Base-by-base conservation (phyloP, 2,113 vertebrate species). In the Paracanthobrama guichenoti region DNA sequence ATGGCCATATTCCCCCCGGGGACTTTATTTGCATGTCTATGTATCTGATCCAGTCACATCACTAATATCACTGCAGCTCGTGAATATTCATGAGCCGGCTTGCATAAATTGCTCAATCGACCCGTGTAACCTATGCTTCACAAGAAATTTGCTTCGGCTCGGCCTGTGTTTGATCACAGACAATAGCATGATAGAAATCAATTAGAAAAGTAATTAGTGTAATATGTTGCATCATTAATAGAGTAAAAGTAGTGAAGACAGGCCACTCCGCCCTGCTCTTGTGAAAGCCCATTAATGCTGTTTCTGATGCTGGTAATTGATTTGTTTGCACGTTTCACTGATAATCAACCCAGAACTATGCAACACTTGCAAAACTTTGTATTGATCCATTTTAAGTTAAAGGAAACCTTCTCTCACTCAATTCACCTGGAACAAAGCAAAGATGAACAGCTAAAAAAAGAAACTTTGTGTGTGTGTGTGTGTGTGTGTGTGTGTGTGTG, bases 61-160 rank as follows among this genome's bases (percentile, higher is more conserved):
- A 85, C 82, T 87, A 90, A 86, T 79, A 86, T 90, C 83, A 88
- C 88, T 28, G 89, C 88, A 87, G 84, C 84, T 83, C 83, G 90
- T 93, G 88, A 90, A 93, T 94, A 93, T 94, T 93, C 90, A 94
- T 93, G 62, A 85, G 78, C 86, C 82, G 90, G 88, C 82, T 76
- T 26, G 83, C 88, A 89, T 91, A 93, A 91, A 93, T 91, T 85
- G 84, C 89, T 88, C 90, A 90, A 91, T 93, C 94, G 93, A 94
- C 93, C 93, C 88, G 86, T 88, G 84, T 88, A 91, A 93, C 89
- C 87, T 88, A 77, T 87, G 88, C 90, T 87, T 81, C 87, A 82
- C 89, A 85, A 39, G 91, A 89, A 88, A 86, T 59, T 44, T 79
- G 78, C 86, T 81, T 72, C 78, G 71, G 86, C 69, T 60, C 4